Conservation (phyloP, 2,888 invertebrate genomes). For the Drosophila paracracens region DNA sequence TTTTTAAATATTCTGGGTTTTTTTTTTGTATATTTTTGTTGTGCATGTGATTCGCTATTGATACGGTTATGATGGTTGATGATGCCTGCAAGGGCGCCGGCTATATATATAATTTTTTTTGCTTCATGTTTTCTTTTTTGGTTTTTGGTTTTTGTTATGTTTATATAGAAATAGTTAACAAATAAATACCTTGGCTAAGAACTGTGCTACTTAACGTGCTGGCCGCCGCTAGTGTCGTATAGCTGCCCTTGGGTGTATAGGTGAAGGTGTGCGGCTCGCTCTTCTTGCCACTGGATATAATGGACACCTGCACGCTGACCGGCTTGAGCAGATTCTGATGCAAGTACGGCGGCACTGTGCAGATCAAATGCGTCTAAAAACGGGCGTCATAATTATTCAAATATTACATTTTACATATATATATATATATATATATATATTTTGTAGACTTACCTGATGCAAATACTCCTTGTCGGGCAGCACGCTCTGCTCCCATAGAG, state of each 20-base stretch:
- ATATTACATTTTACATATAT: neutral
- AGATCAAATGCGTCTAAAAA: slow-evolving; percentile 92
- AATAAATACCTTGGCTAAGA: slow-evolving; percentile 85
- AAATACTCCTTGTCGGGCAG: slow-evolving; percentile 94
- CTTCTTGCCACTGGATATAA: slow-evolving; percentile 93
- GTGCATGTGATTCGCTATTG: slow-evolving; percentile 27
- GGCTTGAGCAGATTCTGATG: slow-evolving; percentile 89
- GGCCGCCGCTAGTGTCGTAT: slow-evolving; percentile 82
- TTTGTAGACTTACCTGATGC: slow-evolving; percentile 88
- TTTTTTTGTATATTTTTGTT: neutral
- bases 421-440: neutral
- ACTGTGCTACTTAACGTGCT: slow-evolving; percentile 83
- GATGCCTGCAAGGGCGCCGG: slow-evolving; percentile 28
- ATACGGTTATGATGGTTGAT: slow-evolving; percentile 30
- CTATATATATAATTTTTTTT: neutral
- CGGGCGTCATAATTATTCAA: neutral
- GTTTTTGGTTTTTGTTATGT: neutral
- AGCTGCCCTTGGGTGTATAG: slow-evolving; percentile 88
- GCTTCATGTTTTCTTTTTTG: neutral
- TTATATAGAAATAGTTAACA: slow-evolving; percentile 63
- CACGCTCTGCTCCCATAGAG: slow-evolving; percentile 92
- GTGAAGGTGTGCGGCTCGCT: slow-evolving; percentile 94
- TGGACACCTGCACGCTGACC: slow-evolving; percentile 91
- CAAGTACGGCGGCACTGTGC: slow-evolving; percentile 92
- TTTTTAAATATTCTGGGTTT: neutral